Base-by-base conservation (phyloP, 2,113 vertebrate species). In the Cochlearius cochlearius region DNA sequence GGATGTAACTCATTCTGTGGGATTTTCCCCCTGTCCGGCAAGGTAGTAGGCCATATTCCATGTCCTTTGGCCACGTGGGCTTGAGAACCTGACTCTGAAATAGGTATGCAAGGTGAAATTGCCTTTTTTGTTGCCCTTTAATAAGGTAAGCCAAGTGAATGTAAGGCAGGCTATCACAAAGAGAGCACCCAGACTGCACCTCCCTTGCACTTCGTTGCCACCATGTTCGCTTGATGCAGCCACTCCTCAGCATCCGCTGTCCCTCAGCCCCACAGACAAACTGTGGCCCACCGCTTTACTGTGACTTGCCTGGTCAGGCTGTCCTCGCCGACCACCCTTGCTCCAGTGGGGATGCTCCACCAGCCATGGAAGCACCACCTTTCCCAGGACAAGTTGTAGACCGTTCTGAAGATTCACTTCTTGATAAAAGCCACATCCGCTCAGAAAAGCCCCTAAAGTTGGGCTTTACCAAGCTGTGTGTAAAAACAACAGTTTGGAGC, bases 311-410 rank as follows among this genome's bases (percentile, higher is more conserved):
- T 36, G 56, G 15, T n/a, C 22, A 52, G 26, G 18, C n/a, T 53
- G 30, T 36, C 62, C 26, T 59, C 1, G 0, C 38, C 69, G 50
- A 25, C 41, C 27, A 25, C 26, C 23, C 49, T 62, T 1, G 0
- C 14, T 34, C 30, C 1, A 0, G 39, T 38, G 25, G n/a, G 43
- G 43, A 63, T 64, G 38, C 36, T 78, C 56, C 56, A 25, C 74
- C 62, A 64, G 34, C 84, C 2, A 0, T 18, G n/a, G 25, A 58
- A 66, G 68, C 26, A 43, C 4, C 16, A n/a, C 17, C 38, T 49
- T 71, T 66, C n/a, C 39, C 52, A 76, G 63, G 23, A 55, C n/a
- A 15, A 0, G 0, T 2, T 29, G 27, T 58, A 90, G 56, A 32
- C 9, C 0, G 0, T 66, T 53, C 45, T 39, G 32, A 20, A 26